Evolutionary conservation across 2,113 vertebrate species (phyloP), one percentile per base, ranked within the genome.

Genomic region (Nothobranchius furzeri): DNA sequence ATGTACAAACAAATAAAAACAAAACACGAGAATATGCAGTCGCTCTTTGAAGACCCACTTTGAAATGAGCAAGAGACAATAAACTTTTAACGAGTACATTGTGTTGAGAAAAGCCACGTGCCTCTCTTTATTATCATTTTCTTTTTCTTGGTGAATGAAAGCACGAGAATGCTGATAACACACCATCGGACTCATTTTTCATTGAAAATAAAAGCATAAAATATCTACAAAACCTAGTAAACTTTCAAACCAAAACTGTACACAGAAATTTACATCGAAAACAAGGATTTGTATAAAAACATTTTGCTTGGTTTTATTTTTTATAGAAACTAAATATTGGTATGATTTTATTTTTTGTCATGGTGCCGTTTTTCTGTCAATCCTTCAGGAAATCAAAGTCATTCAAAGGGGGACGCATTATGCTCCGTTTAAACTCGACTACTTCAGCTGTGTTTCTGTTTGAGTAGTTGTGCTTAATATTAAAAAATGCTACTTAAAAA

Each of bases 181-280:
- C 91, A 90, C 87, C 70, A 85, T 88, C 91, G 92, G 92, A 89
- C 85, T 90, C 66, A 58, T 83, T 85, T 90, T 77, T 79, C 67
- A 89, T 88, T 83, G 87, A 88, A 95, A 95, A 90, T 90, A 95
- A 93, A 96, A 92, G 90, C 94, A 95, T 94, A 91, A 93, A 93
- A 88, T 95, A 95, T 93, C 94, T 95, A 95, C 94, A 96, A 95
- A 95, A 94, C 92, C 93, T 95, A 96, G 88, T 93, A 90, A 93
- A 95, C 92, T 92, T 94, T 91, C 84, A 95, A 98, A 98, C 98
- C 95, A 98, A 95, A 96, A 95, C 95, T 99, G 96, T 98, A 99
- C 97, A 99, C 87, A 88, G 87, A 95, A 87, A 98, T 98, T 98
- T 98, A 98, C 96, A 98, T 76, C 84, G 91, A 86, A 91, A 91